Percentiles rank a stretch among this genome's conserved stretches.
These are phyloP conservation scores for Remorina albescens DNA, from an alignment of 2,797 vertebrate species.

Conservation along the genomic window DNA sequence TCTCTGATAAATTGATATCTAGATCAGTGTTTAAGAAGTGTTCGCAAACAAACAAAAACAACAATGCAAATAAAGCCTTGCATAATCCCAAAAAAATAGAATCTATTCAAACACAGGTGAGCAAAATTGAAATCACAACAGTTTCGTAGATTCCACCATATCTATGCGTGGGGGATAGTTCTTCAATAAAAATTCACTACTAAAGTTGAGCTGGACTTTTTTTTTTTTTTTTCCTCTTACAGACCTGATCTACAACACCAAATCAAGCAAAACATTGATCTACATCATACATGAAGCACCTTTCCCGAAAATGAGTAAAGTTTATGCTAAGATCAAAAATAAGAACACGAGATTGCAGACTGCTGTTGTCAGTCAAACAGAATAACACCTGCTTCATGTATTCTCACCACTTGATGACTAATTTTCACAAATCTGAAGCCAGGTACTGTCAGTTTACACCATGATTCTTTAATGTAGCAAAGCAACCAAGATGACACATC, in stretches of 20 bases:
- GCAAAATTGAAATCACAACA: neutral
- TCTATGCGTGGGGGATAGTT: neutral
- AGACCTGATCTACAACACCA: conserved; percentile 1
- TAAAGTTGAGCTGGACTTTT: neutral
- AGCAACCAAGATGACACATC: neutral
- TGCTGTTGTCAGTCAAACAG: neutral
- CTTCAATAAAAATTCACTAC: neutral
- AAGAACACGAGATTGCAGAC: too few species aligned
- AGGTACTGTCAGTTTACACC: neutral
- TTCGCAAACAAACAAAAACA: neutral
- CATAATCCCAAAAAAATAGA: neutral
- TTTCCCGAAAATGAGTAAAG: too few species aligned
- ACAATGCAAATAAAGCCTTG: neutral
- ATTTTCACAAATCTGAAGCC: neutral
- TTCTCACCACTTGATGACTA: neutral
- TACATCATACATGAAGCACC: neutral
- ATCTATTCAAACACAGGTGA: neutral
- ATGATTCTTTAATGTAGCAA: neutral
- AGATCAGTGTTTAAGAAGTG: neutral
- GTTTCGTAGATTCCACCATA: neutral
- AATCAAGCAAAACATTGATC: too few species aligned
- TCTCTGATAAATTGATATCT: neutral
- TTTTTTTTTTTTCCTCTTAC: neutral
- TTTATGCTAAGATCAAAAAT: too few species aligned
- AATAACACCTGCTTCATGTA: neutral